Conservation (phyloP, 2,888 invertebrate species). For the Meliscaeva auricollis region DNA sequence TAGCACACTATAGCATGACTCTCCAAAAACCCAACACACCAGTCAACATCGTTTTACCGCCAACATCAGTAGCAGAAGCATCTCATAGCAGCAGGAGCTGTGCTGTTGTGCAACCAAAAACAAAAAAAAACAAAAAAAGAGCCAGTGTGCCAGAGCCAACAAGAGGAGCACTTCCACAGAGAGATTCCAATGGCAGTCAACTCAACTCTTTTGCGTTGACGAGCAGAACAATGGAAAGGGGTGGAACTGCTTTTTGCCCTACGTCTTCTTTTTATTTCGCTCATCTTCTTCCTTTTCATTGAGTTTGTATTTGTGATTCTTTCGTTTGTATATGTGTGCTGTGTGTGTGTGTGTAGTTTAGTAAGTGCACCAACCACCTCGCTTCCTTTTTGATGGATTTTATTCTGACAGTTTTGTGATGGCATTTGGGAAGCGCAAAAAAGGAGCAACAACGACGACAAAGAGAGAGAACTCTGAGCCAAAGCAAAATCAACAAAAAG, state of each 20-base stretch:
- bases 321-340: not conserved
- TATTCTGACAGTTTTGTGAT: constrained; percentile 76
- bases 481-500: constrained; percentile 55
- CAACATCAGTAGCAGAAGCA: constrained; percentile 24
- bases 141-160: constrained; percentile 5
- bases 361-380: constrained; percentile 64
- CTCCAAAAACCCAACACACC: constrained; percentile 59
- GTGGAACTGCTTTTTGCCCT: constrained; percentile 79
- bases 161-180: constrained; percentile 27
- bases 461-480: constrained; percentile 54
- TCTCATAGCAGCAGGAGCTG: constrained; percentile 13
- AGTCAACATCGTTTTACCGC: constrained; percentile 63
- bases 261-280: constrained; percentile 52
- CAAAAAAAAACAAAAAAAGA: constrained; percentile 16
- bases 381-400: constrained; percentile 74
- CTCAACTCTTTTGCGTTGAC: constrained; percentile 78
- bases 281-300: constrained; percentile 29
- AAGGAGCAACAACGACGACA: constrained; percentile 60
- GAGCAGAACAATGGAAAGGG: constrained; percentile 84
- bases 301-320: constrained; percentile 7
- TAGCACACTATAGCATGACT: constrained; percentile 39
- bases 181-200: constrained; percentile 58
- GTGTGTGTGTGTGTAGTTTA: constrained; percentile 12
- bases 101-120: too few species aligned
- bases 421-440: constrained; percentile 62